Evolutionary conservation across 2,888 invertebrate genomes (phyloP), one percentile per base, ranked within the genome.

Genomic region (Philereme vetulata): DNA sequence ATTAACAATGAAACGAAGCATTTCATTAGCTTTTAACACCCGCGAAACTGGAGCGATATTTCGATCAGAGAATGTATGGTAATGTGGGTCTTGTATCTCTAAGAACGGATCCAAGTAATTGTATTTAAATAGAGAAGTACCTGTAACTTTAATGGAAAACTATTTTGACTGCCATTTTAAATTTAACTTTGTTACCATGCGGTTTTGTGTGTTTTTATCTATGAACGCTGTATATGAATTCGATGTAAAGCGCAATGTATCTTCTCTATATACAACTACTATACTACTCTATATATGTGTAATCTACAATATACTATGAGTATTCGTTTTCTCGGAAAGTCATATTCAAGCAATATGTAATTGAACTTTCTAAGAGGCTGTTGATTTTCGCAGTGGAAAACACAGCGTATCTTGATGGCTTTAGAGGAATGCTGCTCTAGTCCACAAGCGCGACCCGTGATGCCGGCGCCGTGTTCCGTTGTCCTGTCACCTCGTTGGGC

Each of bases 401-500:
- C 40, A 35, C 2, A 35, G 5, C 21, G 46, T 40, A 58, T 53
- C 53, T 61, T 59, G 53, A 60, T 67, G 58, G 62, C 62, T 64
- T 64, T 47, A 32, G 5, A 54, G 65, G 63, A 71, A 67, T 65
- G 69, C 51, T 48, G 63, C 49, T 64, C 65, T 68, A 60, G 53
- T 61, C 60, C 56, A 60, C 64, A 67, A 66, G 62, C 70, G 60
- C 64, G 67, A 66, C 63, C 70, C 69, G 72, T 71, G 60, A 66
- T 62, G 62, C 61, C 60, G 21, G 60, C 62, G 55, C 66, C 71
- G 75, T 78, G 83, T 85, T 78, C 82, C 84, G 85, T 84, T 85
- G 82, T 84, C 78, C 84, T 82, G 80, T 81, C 81, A 71, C 76
- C 81, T 76, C 71, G 76, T 62, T 64, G 60, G 60, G 60, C 67